These are phyloP conservation scores for Thelaira solivaga DNA, from an alignment of 2,888 invertebrate genomes.

Conservation along the genomic window DNA sequence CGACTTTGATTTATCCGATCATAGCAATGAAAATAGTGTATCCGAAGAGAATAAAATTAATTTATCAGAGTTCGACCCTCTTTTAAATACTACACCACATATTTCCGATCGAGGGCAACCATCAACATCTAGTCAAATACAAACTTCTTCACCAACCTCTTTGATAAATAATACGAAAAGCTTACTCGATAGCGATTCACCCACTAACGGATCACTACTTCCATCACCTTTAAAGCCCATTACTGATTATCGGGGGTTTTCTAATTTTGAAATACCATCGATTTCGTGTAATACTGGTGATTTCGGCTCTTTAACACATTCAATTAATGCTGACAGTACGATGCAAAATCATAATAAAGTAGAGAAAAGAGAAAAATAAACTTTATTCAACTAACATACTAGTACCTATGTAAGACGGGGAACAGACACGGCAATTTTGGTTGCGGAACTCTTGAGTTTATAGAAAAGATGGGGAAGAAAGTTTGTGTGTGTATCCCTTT, in stretches of 20 bases:
- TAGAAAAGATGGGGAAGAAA: no score
- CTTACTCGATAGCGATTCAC: slow-evolving; percentile 75
- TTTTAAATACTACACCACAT: slow-evolving; percentile 56
- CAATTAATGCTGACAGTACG: slow-evolving; percentile 11
- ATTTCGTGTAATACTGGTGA: slow-evolving; percentile 83
- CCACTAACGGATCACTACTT: slow-evolving; percentile 77
- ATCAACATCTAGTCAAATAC: slow-evolving; percentile 12
- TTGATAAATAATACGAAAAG: slow-evolving; percentile 66
- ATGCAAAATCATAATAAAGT: not conserved
- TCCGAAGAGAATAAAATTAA: slow-evolving; percentile 78
- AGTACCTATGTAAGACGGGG: no score
- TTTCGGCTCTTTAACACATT: slow-evolving; percentile 72
- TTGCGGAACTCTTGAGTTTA: no score
- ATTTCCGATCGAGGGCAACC: slow-evolving; percentile 2
- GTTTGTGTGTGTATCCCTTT: no score
- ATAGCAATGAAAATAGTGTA: slow-evolving; percentile 84
- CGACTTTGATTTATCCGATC: slow-evolving; percentile 86
- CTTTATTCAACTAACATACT: no score
- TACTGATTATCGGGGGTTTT: slow-evolving; percentile 81
- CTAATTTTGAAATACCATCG: slow-evolving; percentile 81
- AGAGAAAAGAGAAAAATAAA: not conserved
- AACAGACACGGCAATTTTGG: no score
- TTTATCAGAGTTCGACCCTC: slow-evolving; percentile 76
- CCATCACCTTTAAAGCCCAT: slow-evolving; percentile 81
- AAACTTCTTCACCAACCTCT: not conserved